These are phyloP conservation scores for Aurelia coerulea DNA, from an alignment of 30 jellyfish, hydroid and myxozoan species.

Conservation along the genomic window DNA sequence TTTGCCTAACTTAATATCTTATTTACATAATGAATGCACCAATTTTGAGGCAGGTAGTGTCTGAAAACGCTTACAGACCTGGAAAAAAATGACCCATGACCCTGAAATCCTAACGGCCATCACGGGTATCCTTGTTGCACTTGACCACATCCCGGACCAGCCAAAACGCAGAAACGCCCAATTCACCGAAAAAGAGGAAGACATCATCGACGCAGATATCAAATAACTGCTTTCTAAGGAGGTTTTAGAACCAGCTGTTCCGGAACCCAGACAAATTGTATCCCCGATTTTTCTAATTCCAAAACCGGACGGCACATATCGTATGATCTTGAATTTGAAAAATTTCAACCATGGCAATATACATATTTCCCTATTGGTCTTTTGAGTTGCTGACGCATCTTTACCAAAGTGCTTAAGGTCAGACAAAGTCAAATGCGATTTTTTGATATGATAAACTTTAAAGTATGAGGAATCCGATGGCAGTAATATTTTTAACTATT, in stretches of 20 bases:
- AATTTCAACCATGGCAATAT: slow-evolving; percentile 3
- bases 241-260: neutral
- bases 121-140: neutral
- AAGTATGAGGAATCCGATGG: too few species aligned
- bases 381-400: slow-evolving; percentile 30
- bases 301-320: too few species aligned
- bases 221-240: neutral
- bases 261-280: neutral
- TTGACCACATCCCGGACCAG: neutral
- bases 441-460: too few species aligned
- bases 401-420: slow-evolving; percentile 31
- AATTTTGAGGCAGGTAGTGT: slow-evolving; percentile 16
- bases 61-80: neutral
- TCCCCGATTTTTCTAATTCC: neutral
- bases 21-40: neutral
- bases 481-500: too few species aligned
- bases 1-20: too few species aligned
- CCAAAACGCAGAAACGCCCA: neutral
- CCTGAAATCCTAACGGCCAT: slow-evolving; percentile 11
- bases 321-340: neutral
- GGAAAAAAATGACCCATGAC: neutral
- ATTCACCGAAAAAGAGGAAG: neutral
- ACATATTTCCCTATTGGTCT: slow-evolving; percentile 31
- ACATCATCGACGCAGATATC: neutral
- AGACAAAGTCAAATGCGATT: too few species aligned